These are phyloP conservation scores for Diadema setosum DNA, from an alignment of 35 echinoderm and acorn worm genomes.

Conservation along the genomic window DNA sequence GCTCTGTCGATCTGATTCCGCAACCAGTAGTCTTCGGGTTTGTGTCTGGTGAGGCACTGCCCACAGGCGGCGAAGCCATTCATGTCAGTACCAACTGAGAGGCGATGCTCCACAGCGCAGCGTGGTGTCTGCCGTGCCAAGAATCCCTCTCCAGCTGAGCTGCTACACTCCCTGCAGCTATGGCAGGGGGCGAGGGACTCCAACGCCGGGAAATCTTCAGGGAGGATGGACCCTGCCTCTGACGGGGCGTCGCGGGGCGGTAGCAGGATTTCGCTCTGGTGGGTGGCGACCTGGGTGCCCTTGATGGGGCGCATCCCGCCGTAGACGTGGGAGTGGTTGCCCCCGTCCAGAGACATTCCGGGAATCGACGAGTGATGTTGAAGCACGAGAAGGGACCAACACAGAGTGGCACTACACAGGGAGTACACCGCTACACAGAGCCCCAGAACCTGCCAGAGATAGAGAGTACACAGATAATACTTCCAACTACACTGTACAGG, in stretches of 20 bases:
- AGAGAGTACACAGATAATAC: no score
- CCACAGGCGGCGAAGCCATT: background rate
- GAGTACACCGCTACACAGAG: background rate
- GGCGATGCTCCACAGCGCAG: background rate
- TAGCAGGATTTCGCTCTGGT: background rate
- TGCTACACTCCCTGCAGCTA: background rate
- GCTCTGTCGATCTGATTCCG: background rate
- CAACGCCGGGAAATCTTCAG: background rate
- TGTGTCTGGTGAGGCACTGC: background rate
- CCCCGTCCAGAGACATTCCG: background rate
- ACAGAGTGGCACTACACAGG: background rate
- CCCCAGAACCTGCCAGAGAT: background rate
- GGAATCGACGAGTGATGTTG: background rate
- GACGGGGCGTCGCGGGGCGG: background rate
- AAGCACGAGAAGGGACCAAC: background rate
- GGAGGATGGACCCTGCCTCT: background rate
- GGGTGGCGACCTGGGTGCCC: background rate
- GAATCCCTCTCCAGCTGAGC: background rate
- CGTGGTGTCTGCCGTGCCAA: background rate
- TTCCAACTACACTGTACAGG: no score
- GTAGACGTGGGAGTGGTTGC: background rate
- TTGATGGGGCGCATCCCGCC: background rate
- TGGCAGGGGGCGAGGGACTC: background rate
- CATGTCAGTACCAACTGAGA: background rate
- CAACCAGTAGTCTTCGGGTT: background rate